Evolutionary conservation across 2,888 invertebrate species (phyloP), one percentile per base, ranked within the genome.

Genomic region (Drosophila subsilvestris): DNA sequence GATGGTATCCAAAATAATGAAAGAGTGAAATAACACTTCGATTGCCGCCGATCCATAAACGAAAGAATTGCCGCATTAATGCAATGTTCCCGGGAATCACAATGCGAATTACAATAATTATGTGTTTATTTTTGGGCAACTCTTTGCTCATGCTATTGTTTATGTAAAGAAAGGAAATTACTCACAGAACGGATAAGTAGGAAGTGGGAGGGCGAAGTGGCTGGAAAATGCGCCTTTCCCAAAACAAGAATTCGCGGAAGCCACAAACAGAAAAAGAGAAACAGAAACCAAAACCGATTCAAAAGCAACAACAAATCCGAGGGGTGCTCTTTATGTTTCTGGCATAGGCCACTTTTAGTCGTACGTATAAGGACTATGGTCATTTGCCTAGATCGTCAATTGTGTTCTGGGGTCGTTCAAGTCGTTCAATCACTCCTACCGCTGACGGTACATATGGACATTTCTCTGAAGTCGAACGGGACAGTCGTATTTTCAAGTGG

Each of bases 361-460:
- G n/a, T n/a, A n/a, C n/a, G n/a, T n/a, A n/a, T n/a, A n/a, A n/a
- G n/a, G n/a, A n/a, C n/a, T n/a, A n/a, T n/a, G n/a, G n/a, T n/a
- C n/a, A n/a, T n/a, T n/a, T n/a, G n/a, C 68, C 72, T 70, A 68
- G 68, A 61, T 68, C 68, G 69, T 69, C 66, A 44, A 27, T 71
- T 29, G 22, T 43, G n/a, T 47, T 27, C n/a, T 22, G 14, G 45
- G 70, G 67, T 22, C 22, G 22, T 70, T 67, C 71, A 65, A 68
- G 54, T 48, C 49, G 20, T 29, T 18, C 37, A 22, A 50, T 50
- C 6, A 17, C 25, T 27, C 27, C 37, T 37, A 37, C 14, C 14
- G 14, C 37, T 12, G 12, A 37, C 32, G 32, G 5, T 14, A 14
- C 12, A n/a, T n/a, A n/a, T n/a, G n/a, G n/a, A n/a, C n/a, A n/a